Evolutionary conservation across 2,888 invertebrate genomes (phyloP).

Genomic region (Scrobipalpa atriplicella): DNA sequence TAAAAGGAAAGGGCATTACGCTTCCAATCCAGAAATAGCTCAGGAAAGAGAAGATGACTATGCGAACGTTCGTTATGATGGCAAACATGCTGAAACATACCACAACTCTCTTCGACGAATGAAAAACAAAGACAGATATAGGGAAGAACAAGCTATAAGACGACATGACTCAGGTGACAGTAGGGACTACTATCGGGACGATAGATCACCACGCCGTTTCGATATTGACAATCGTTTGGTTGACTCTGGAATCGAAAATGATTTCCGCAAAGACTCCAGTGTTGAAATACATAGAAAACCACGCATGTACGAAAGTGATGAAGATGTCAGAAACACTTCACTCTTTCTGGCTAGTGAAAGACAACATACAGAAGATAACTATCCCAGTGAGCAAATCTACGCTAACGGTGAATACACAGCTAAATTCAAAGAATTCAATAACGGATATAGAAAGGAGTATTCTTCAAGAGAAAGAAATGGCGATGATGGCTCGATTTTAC

Average conservation of each 20-base stretch:
- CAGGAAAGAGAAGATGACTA: constrained; percentile 77
- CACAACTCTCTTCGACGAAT: constrained; percentile 85
- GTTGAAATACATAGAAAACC: constrained; percentile 74
- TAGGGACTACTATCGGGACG: constrained; percentile 71
- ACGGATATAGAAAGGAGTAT: constrained; percentile 67
- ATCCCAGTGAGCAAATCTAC: constrained; percentile 75
- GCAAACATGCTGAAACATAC: constrained; percentile 73
- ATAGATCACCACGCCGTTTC: constrained; percentile 70
- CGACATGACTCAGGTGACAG: constrained; percentile 79
- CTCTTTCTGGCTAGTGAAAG: constrained; percentile 88
- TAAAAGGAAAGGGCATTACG: constrained; percentile 79
- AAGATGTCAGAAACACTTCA: constrained; percentile 86
- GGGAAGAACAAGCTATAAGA: constrained; percentile 64
- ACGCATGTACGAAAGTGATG: constrained; percentile 84
- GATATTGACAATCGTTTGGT: constrained; percentile 85
- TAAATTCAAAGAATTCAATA: constrained; percentile 62
- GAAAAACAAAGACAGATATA: constrained; percentile 76
- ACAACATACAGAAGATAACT: constrained; percentile 87
- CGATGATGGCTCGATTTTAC: constrained; percentile 86
- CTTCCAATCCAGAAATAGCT: constrained; percentile 84
- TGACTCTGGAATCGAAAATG: constrained; percentile 92
- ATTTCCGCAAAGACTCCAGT: constrained; percentile 88
- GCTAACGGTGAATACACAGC: constrained; percentile 71
- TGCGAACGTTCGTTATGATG: constrained; percentile 67
- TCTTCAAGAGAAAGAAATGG: constrained; percentile 79